phyloP scores from a whole-genome alignment of 2,888 invertebrate species.

The Aphodius sticticus region DNA sequence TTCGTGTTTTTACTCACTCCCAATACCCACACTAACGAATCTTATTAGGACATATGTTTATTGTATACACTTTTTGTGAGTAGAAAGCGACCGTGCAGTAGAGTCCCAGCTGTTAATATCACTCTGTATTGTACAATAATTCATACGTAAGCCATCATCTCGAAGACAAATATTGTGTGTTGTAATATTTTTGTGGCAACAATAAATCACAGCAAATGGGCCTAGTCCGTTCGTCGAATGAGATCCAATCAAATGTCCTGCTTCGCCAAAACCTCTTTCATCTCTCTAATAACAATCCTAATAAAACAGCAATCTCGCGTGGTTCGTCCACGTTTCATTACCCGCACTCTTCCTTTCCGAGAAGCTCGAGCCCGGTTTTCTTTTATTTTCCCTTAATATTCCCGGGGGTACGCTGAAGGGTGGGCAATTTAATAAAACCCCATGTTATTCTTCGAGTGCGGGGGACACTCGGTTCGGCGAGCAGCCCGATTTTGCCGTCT shows the following conservation, averaged over 20 bases:
- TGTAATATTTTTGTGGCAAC: not conserved
- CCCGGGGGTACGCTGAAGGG: not conserved
- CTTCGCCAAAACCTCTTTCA: not conserved
- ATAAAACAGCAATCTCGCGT: not conserved
- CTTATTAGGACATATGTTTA: no score
- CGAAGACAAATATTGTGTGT: not conserved
- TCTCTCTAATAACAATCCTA: not conserved
- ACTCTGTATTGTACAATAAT: not conserved
- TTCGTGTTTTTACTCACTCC: no score
- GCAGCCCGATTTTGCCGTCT: not conserved
- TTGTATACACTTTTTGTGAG: no score
- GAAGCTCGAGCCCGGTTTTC: not conserved
- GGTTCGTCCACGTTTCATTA: not conserved
- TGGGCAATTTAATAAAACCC: slow-evolving; percentile 4
- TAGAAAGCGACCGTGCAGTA: no score
- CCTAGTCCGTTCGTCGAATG: not conserved
- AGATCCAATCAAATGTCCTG: not conserved
- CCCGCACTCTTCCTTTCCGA: not conserved
- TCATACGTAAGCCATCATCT: not conserved
- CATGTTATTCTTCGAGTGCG: slow-evolving; percentile 4
- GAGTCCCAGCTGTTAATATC: no score
- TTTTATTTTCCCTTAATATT: not conserved
- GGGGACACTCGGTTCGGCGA: not conserved
- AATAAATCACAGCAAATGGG: not conserved
- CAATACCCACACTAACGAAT: no score